A percentile compares a stretch with the other conserved stretches of the same genome.
phyloP scores from a whole-genome alignment of 2,888 invertebrate species.

The Steinernema carpocapsae region DNA sequence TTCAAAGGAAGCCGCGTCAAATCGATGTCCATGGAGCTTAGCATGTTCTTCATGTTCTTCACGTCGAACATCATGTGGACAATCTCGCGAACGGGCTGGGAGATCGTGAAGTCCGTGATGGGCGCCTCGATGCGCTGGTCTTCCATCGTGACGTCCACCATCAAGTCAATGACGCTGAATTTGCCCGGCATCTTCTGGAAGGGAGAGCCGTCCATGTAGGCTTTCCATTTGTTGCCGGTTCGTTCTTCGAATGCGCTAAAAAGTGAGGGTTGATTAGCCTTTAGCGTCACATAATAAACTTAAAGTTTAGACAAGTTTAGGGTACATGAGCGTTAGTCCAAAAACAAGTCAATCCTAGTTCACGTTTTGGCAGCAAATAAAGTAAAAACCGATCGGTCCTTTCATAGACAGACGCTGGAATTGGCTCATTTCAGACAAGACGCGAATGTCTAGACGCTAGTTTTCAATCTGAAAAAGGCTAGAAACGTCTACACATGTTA shows the following conservation, averaged over 20 bases:
- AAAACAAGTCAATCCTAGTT: too few species aligned
- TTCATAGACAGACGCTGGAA: too few species aligned
- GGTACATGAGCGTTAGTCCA: too few species aligned
- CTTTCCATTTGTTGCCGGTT: constrained; percentile 4
- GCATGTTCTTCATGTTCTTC: constrained; percentile 10
- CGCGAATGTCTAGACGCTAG: too few species aligned
- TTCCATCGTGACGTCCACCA: constrained; percentile 1
- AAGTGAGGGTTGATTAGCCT: too few species aligned
- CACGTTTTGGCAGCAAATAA: too few species aligned
- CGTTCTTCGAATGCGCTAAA: constrained; percentile 2
- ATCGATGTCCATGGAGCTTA: constrained; percentile 15
- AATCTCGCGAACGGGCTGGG: background rate
- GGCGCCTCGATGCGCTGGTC: constrained; percentile 1
- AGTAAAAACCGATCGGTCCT: too few species aligned
- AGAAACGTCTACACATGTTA: too few species aligned
- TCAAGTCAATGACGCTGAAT: background rate
- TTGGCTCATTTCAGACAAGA: too few species aligned
- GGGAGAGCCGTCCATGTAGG: background rate
- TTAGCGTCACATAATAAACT: too few species aligned
- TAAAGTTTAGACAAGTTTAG: too few species aligned
- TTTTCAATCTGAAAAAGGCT: too few species aligned
- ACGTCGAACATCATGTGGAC: constrained; percentile 18
- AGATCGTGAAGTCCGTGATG: background rate
- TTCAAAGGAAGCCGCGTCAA: constrained; percentile 2
- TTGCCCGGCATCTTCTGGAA: constrained; percentile 17